phyloP scores from a whole-genome alignment of 2,113 vertebrate species.

The Semnornis frantzii region DNA sequence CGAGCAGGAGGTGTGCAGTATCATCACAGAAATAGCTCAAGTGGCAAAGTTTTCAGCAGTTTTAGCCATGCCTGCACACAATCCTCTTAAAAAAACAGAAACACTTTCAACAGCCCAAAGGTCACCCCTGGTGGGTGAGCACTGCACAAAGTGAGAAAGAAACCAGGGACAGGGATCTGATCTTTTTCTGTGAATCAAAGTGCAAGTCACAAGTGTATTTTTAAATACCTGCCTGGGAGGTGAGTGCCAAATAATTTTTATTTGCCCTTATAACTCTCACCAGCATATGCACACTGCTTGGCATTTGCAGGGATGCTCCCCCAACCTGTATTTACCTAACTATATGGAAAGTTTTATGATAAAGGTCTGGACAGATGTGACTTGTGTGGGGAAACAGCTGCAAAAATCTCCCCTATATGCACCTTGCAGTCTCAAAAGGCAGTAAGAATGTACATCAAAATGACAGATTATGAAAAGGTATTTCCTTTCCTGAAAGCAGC shows the following conservation, averaged over 20 bases:
- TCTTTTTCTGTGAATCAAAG: neutral
- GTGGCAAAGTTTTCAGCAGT: neutral
- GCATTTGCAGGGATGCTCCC: neutral
- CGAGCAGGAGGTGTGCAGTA: rapidly evolving
- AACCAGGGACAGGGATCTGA: neutral
- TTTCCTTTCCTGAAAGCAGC: neutral
- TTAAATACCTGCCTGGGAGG: neutral
- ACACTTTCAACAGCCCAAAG: neutral
- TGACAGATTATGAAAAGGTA: neutral
- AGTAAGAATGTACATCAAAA: neutral
- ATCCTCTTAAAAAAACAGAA: neutral
- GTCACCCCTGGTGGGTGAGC: neutral
- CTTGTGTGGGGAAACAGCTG: neutral
- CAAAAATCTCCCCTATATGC: neutral
- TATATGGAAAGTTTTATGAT: neutral
- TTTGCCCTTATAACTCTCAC: neutral
- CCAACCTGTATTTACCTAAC: neutral
- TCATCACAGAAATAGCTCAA: neutral
- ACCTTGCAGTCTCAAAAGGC: neutral
- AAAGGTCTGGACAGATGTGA: neutral
- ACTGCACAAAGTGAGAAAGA: neutral
- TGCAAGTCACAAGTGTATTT: neutral
- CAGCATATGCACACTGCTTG: neutral
- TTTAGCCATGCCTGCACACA: neutral
- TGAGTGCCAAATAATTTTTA: neutral